These are phyloP conservation scores for Ceratotherium simum DNA, from an alignment of 2,113 vertebrate species.

Conservation along the genomic window DNA sequence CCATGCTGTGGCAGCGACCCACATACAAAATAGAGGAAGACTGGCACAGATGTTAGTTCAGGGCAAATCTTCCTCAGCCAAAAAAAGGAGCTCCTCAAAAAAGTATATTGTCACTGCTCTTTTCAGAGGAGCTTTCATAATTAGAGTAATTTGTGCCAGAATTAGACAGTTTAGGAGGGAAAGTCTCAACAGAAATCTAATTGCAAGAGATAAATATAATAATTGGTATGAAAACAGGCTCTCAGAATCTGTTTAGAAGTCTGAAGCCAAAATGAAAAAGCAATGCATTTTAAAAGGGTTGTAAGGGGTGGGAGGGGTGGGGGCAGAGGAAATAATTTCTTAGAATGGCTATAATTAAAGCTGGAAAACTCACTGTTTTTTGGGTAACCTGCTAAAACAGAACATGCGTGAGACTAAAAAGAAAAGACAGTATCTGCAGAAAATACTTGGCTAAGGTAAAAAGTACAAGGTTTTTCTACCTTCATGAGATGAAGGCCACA, in stretches of 20 bases:
- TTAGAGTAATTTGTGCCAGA: constrained; percentile 21
- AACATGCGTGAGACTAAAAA: background rate
- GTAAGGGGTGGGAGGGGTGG: background rate
- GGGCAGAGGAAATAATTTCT: background rate
- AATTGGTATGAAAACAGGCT: constrained; percentile 4
- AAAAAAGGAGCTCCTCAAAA: background rate
- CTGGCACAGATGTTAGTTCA: too few species aligned
- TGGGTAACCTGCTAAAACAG: background rate
- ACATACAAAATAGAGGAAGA: too few species aligned
- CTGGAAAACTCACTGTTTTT: background rate
- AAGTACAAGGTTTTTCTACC: background rate
- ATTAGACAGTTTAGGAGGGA: constrained; percentile 49
- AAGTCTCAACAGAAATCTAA: constrained; percentile 49
- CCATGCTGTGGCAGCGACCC: too few species aligned
- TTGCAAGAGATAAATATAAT: constrained; percentile 3
- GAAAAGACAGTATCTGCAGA: background rate
- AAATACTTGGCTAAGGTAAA: background rate
- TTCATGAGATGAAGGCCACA: background rate
- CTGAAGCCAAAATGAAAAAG: constrained; percentile 57
- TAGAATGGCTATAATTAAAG: constrained; percentile 43
- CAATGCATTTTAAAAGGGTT: background rate
- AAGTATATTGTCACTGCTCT: background rate
- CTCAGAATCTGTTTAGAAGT: constrained; percentile 59
- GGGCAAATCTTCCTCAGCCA: too few species aligned
- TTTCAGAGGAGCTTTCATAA: constrained; percentile 36